Base-by-base conservation (phyloP, 1,140 invertebrate species). In the Spodoptera frugiperda region DNA sequence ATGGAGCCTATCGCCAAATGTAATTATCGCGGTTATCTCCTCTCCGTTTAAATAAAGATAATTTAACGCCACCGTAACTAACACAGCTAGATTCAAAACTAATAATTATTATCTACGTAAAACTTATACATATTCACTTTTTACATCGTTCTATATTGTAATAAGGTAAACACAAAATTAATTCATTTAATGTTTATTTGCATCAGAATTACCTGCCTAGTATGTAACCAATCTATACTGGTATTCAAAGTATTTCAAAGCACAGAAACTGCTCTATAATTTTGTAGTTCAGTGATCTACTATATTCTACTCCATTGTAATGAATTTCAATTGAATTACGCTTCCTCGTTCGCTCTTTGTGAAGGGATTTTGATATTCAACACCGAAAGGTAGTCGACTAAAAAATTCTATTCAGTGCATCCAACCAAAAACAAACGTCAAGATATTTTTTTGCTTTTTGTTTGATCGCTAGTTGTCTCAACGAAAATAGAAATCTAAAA, bases 401-500 rank as follows among this genome's bases (percentile, higher is more conserved):
- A 59, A 57, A 59, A 59, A 53, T 17, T 1, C 15, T 8, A 21
- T 57, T 14, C 25, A 46, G 25, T 63, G 12, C 59, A 63, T 12
- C 11, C 33, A 63, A 46, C 30, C 12, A 63, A 39, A 19, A 39
- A n/a, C 25, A 39, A 63, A 63, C 44, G 59, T 46, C 33, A 63
- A 59, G 30, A 39, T n/a, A 19, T 0, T 55, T 55, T 19, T 44
- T 14, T 49, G 25, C 25, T 25, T 46, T 51, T 46, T 51, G 25
- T 68, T 25, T 25, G 6, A 5, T 49, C 2, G 25, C 25, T 25
- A 25, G 14, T 68, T 51, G 63, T 46, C 9, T 15, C 14, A 68
- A 68, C 63, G 25, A 68, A 68, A 68, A 68, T 68, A 68, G 63
- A 68, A 51, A 68, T 68, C 63, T 49, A 51, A 51, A 51, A 49